Base-by-base conservation (phyloP, 2,888 invertebrate species). In the Harmothoe impar region DNA sequence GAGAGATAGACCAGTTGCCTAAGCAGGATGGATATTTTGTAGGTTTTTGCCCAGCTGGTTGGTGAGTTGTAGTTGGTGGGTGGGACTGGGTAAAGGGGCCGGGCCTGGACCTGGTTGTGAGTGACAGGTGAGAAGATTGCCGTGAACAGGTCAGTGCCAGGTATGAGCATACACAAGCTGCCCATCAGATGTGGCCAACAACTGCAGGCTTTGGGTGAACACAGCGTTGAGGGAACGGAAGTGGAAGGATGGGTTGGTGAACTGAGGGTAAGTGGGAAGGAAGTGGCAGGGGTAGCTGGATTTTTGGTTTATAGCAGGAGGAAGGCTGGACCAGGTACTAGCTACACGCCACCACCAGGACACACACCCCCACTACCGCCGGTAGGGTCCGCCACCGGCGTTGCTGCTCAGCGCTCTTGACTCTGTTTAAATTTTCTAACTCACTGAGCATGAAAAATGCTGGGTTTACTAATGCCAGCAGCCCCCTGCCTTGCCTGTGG, bases 401-500 rank as follows among this genome's bases (percentile, higher is more conserved):
- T 54, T 12, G 86, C n/a, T 86, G 52, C 72, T 43, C 86, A 7
- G 33, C 54, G 12, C 54, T 52, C 86, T 31, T 89, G 89, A 56
- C 43, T 33, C 62, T 89, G 89, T 89, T 89, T 89, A 85, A 91
- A 91, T 91, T 91, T 89, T 91, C 89, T 51, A 91, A 85, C 56
- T 89, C 90, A 88, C 23, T 90, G 90, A 78, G 91, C 91, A 90
- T 91, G 91, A 88, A 90, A 91, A 88, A 90, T 86, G 72, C 78
- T 20, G 88, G 62, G n/a, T 52, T 78, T 89, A n/a, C 89, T 90
- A 51, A 89, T 78, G 81, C 81, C 81, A 81, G 54, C 29, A 25
- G 25, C 51, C 43, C 23, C 84, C 33, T 25, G 23, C 20, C 35
- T 43, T 43, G 43, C 43, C 43, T 43, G 43, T 43, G 43, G 43